Evolutionary conservation across 2,888 invertebrate genomes (phyloP), one percentile per base, ranked within the genome.

Genomic region (Cyclophora albipunctata): DNA sequence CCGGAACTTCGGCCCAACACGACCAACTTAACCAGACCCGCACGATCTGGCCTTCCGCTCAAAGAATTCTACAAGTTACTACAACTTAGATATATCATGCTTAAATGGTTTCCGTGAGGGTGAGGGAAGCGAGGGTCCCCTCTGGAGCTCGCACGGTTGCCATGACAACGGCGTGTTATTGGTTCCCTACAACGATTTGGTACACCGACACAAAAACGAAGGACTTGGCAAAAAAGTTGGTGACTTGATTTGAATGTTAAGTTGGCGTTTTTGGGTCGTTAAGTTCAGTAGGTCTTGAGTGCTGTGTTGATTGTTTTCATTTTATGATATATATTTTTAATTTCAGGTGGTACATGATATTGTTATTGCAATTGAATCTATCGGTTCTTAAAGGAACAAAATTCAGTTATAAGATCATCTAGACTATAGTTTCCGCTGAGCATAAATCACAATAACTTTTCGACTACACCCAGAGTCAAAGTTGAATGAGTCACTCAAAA

Each of bases 151-250:
- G 73, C 66, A 66, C 64, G 52, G 86, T 87, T 76, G 71, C 71
- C 75, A 86, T 84, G 76, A 62, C 72, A 72, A 88, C 87, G 60
- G 76, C 75, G 72, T 85, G 79, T 77, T 86, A 80, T 83, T 83
- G 81, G 80, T 84, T 81, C 86, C 84, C 83, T 74, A 73, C 78
- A 70, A 78, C 69, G 72, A 71, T 72, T 71, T 69, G 47, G 50
- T 46, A 45, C 20, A 42, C 35, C 48, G 47, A 49, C 51, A 45
- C 46, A 47, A 7, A 49, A 34, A 48, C 47, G 52, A 40, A 48
- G 58, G 57, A 56, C 53, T 40, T 47, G 34, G 45, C 51, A 51
- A 50, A 40, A 34, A 45, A 49, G 47, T 48, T 47, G 44, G 5
- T 37, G 37, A 37, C 37, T 37, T 5, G 37, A 37, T 46, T 55